These are phyloP conservation scores for Syngnathus typhle DNA, from an alignment of 2,113 vertebrate genomes.

Conservation along the genomic window DNA sequence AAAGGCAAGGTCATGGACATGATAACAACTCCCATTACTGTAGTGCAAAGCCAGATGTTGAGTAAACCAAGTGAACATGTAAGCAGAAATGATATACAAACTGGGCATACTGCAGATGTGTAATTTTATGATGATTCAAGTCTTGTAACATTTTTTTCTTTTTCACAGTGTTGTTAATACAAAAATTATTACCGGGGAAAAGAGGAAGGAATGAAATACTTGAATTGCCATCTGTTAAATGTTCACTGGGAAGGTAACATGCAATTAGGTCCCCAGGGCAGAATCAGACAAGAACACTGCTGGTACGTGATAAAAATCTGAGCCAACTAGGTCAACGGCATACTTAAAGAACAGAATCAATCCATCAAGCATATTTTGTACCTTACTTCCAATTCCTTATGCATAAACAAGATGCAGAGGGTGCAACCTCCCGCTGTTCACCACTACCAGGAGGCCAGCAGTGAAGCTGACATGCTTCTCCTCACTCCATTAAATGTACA, in stretches of 20 bases:
- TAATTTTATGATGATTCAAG: no score
- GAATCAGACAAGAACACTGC: slow-evolving; percentile 40
- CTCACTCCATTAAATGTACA: slow-evolving; percentile 57
- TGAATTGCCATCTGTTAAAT: slow-evolving; percentile 47
- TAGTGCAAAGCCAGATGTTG: slow-evolving; percentile 54
- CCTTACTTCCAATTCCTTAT: neutral
- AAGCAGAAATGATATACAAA: neutral
- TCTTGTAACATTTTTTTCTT: neutral
- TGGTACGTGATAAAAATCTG: slow-evolving; percentile 50
- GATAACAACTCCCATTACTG: slow-evolving; percentile 43
- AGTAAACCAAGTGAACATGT: neutral
- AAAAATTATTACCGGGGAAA: neutral
- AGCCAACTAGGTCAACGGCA: slow-evolving; percentile 55
- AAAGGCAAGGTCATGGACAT: slow-evolving; percentile 51
- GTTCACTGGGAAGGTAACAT: slow-evolving; percentile 42
- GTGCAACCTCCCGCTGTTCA: slow-evolving; percentile 37
- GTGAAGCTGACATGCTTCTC: slow-evolving; percentile 45
- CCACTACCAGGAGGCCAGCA: slow-evolving; percentile 31
- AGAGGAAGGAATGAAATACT: neutral
- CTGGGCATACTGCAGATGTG: neutral
- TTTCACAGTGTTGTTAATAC: neutral
- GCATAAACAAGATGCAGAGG: slow-evolving; percentile 5
- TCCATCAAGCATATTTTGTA: slow-evolving; percentile 27
- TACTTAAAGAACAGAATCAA: slow-evolving; percentile 35
- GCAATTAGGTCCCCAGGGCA: slow-evolving; percentile 38